Conservation (phyloP, 1,140 invertebrate species). For the Frieseomelitta varia region DNA sequence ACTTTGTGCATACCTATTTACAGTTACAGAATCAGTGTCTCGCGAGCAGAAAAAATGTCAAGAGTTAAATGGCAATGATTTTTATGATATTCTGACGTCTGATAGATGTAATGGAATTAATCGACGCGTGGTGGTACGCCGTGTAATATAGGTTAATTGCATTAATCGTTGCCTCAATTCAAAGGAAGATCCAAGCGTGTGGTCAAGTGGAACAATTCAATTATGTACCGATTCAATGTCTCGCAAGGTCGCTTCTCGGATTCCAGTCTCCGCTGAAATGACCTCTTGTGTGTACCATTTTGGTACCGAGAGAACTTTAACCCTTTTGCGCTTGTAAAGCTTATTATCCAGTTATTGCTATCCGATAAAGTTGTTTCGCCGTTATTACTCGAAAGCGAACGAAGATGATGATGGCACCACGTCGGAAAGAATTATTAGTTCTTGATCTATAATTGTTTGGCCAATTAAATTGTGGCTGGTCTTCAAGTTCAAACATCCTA, state of each 20-base stretch:
- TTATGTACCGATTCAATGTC: slow-evolving; percentile 70
- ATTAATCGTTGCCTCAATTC: slow-evolving; percentile 68
- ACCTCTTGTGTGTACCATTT: not conserved
- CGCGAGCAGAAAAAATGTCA: not conserved
- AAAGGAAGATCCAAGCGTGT: slow-evolving; percentile 70
- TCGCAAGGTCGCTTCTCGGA: slow-evolving; percentile 45
- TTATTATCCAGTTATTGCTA: not conserved
- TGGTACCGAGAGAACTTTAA: slow-evolving; percentile 8
- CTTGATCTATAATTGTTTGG: too few relatives aligned
- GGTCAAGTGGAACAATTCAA: slow-evolving; percentile 74
- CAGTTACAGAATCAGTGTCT: not conserved
- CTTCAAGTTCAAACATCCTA: too few relatives aligned
- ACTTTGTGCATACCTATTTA: not conserved
- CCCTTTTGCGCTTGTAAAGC: not conserved
- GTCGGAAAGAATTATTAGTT: too few relatives aligned
- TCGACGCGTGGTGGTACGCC: slow-evolving; percentile 27
- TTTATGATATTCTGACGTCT: slow-evolving; percentile 19
- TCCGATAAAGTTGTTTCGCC: not conserved
- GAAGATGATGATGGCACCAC: too few relatives aligned
- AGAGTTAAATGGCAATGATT: slow-evolving; percentile 15
- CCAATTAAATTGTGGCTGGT: too few relatives aligned
- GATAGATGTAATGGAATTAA: slow-evolving; percentile 33
- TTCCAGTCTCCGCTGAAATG: slow-evolving; percentile 33
- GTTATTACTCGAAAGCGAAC: too few relatives aligned
- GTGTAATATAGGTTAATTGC: slow-evolving; percentile 63